Conservation (phyloP, 2,888 invertebrate genomes). For the Eledona agricola region DNA sequence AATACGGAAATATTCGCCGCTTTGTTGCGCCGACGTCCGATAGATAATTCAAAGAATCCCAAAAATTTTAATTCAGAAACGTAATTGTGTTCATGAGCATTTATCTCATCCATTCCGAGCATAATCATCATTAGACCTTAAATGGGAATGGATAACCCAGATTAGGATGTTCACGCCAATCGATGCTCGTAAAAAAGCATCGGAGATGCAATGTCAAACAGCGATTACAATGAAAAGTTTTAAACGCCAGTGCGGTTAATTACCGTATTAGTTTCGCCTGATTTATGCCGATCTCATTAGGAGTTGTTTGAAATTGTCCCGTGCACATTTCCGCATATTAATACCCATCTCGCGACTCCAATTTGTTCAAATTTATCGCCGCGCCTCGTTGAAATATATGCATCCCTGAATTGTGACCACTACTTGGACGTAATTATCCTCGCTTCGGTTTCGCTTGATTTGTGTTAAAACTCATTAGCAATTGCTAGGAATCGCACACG, state of each 20-base stretch:
- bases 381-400: no score
- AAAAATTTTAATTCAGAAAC: constrained; percentile 8
- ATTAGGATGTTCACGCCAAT: constrained; percentile 26
- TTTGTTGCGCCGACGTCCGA: not conserved
- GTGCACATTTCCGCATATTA: constrained; percentile 15
- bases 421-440: constrained; percentile 18
- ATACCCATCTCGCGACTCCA: constrained; percentile 2
- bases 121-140: constrained; percentile 26
- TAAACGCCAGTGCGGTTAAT: constrained; percentile 8
- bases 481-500: constrained; percentile 6
- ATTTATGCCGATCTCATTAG: constrained; percentile 7
- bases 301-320: constrained; percentile 7
- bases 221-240: constrained; percentile 4
- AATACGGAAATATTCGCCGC: no score
- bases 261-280: constrained; percentile 1
- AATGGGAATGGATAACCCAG: constrained; percentile 21
- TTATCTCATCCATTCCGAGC: constrained; percentile 8
- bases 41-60: constrained; percentile 1
- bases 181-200: no score
- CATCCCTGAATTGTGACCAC: no score
- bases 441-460: constrained; percentile 15
- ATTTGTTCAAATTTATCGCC: constrained; percentile 6
- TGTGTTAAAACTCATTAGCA: constrained; percentile 10
- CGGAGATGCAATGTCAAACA: no score
- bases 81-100: constrained; percentile 18